phyloP scores from a whole-genome alignment of 2,797 vertebrate genomes.

The Pseudochaenichthys georgianus region DNA sequence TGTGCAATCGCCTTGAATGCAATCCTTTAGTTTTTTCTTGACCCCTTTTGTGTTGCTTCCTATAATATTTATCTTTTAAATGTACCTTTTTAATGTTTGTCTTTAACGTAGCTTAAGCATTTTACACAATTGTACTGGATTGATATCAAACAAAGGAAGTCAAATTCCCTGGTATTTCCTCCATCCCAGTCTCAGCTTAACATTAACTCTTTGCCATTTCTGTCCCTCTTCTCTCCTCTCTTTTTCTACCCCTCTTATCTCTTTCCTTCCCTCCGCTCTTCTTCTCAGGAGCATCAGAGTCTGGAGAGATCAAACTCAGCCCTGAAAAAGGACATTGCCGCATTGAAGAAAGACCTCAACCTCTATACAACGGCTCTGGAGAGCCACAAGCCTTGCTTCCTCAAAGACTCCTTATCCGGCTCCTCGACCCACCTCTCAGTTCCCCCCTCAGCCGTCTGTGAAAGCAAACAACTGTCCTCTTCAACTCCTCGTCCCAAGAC shows the following conservation, averaged over 20 bases:
- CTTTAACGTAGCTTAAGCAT: too few relatives aligned
- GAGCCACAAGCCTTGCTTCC: conserved; percentile 74
- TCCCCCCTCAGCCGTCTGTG: not conserved
- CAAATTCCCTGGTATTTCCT: too few relatives aligned
- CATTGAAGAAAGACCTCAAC: conserved; percentile 63
- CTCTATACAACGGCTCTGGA: conserved; percentile 66
- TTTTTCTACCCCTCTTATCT: not conserved
- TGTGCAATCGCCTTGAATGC: too few relatives aligned
- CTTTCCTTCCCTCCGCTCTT: not conserved
- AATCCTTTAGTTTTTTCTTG: too few relatives aligned
- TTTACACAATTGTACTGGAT: too few relatives aligned
- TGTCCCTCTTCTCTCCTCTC: not conserved
- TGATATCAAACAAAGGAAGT: too few relatives aligned
- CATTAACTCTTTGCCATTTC: not conserved
- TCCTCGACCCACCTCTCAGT: rapidly evolving
- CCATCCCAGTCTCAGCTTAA: conserved; percentile 6
- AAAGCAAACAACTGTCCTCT: not conserved
- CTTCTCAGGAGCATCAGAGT: conserved; percentile 80
- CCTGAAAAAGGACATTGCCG: conserved; percentile 77
- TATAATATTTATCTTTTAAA: too few relatives aligned
- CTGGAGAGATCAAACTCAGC: conserved; percentile 77
- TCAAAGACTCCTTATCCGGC: conserved; percentile 18
- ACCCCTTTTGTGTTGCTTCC: too few relatives aligned
- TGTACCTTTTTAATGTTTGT: too few relatives aligned
- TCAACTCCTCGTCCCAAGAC: not conserved